A percentile compares a stretch with the other conserved stretches of the same genome.
Evolutionary conservation across 2,113 vertebrate genomes (phyloP).

Genomic region (Dolichallabes microphthalmus): DNA sequence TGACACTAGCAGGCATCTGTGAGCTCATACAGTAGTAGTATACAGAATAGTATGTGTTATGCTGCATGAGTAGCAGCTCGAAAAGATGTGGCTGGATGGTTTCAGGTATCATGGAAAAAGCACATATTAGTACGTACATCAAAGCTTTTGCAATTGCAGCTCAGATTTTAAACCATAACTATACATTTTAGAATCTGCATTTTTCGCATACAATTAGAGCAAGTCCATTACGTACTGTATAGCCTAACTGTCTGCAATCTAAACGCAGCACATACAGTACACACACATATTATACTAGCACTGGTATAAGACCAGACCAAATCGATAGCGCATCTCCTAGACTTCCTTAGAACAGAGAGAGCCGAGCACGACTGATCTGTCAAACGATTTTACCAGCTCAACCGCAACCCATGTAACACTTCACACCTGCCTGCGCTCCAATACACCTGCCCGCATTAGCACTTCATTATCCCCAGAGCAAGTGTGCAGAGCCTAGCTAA

Average conservation of each 20-base stretch:
- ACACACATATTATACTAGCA: background rate
- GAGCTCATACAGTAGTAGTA: background rate
- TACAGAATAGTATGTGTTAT: background rate
- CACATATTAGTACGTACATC: background rate
- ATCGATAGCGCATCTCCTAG: constrained; percentile 10
- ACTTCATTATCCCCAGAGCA: constrained; percentile 48
- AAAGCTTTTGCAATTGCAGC: background rate
- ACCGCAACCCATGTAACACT: constrained; percentile 11
- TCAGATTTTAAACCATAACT: background rate
- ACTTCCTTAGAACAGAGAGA: background rate
- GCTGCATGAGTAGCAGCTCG: background rate
- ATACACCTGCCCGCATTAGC: constrained; percentile 41
- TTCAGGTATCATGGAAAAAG: background rate
- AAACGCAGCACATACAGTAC: background rate
- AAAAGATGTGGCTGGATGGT: background rate
- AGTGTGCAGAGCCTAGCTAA: constrained; percentile 33
- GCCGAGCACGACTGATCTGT: constrained; percentile 10
- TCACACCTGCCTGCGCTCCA: constrained; percentile 33
- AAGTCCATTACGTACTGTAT: background rate
- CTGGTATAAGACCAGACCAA: background rate
- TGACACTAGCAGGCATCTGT: background rate
- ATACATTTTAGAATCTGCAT: background rate
- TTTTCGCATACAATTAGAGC: background rate
- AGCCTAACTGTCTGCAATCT: no score
- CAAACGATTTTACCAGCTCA: constrained; percentile 15